These are phyloP conservation scores for Chiloscyllium plagiosum DNA, from an alignment of 2,113 vertebrate genomes.

Conservation along the genomic window DNA sequence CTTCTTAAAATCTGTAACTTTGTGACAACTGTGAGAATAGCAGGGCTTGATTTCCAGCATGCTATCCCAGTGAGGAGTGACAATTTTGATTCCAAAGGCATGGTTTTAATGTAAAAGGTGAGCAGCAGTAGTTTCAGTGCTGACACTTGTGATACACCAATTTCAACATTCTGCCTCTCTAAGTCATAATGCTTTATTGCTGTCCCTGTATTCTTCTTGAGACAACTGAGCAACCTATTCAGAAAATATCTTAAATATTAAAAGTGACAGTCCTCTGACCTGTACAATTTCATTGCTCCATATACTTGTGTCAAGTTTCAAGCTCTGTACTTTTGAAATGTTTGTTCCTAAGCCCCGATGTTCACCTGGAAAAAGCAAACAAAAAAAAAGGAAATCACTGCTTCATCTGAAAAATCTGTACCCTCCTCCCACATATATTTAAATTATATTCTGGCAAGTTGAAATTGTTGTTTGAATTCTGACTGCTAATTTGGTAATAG, in stretches of 20 bases:
- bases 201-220: too few species aligned
- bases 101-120: too few species aligned
- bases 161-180: not conserved
- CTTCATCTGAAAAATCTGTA: not conserved
- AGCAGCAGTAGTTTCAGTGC: too few species aligned
- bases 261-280: conserved; percentile 50
- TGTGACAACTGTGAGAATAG: too few species aligned
- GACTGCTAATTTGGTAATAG: not conserved
- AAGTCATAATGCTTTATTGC: not conserved
- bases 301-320: conserved; percentile 90
- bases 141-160: not conserved
- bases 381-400: not conserved
- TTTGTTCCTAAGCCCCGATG: conserved; percentile 87
- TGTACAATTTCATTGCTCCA: conserved; percentile 96
- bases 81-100: too few species aligned
- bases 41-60: too few species aligned
- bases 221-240: not conserved
- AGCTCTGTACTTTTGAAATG: conserved; percentile 92
- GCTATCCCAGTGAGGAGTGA: too few species aligned
- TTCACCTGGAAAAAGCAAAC: conserved; percentile 63
- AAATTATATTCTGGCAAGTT: not conserved
- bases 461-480: not conserved
- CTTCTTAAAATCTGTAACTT: too few species aligned
- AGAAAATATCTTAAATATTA: not conserved
- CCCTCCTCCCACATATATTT: not conserved